Evolutionary conservation across 23 tunicate species (phyloP).

Genomic region (Botrylloides violaceus): DNA sequence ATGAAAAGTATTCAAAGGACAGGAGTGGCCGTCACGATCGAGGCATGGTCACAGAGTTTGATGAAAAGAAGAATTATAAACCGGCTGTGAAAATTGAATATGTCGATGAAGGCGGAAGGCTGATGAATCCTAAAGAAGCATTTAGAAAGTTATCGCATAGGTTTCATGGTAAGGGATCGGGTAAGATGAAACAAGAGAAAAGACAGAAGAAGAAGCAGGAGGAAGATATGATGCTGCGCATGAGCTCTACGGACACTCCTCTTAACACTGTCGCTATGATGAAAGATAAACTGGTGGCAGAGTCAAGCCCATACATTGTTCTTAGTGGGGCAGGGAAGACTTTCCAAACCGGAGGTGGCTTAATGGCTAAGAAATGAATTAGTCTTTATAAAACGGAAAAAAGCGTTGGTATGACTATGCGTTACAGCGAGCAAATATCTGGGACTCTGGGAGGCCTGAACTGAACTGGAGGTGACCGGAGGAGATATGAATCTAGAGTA

Average conservation of each 20-base stretch:
- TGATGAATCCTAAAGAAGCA: constrained; percentile 70
- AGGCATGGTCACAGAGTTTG: constrained; percentile 63
- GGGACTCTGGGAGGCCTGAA: no score
- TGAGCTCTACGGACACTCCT: constrained; percentile 97
- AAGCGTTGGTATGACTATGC: no score
- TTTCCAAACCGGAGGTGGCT: constrained; percentile 63
- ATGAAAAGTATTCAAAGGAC: constrained; percentile 90
- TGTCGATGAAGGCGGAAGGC: constrained; percentile 72
- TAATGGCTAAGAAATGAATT: no score
- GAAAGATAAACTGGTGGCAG: constrained; percentile 53
- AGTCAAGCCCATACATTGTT: constrained; percentile 86
- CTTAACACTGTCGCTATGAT: constrained; percentile 98
- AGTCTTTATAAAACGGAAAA: no score
- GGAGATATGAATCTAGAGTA: no score
- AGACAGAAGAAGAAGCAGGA: constrained; percentile 68
- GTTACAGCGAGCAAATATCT: no score
- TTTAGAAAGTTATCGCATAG: constrained; percentile 94
- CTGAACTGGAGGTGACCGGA: no score
- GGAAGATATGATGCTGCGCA: constrained; percentile 70
- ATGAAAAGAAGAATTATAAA: constrained; percentile 82
- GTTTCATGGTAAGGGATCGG: constrained; percentile 97
- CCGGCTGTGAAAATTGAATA: constrained; percentile 69
- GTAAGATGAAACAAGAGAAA: constrained; percentile 80
- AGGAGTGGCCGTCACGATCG: constrained; percentile 48
- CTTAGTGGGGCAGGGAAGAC: constrained; percentile 93